phyloP scores from a whole-genome alignment of 2,888 invertebrate species.

The Podotricha telesiphe region DNA sequence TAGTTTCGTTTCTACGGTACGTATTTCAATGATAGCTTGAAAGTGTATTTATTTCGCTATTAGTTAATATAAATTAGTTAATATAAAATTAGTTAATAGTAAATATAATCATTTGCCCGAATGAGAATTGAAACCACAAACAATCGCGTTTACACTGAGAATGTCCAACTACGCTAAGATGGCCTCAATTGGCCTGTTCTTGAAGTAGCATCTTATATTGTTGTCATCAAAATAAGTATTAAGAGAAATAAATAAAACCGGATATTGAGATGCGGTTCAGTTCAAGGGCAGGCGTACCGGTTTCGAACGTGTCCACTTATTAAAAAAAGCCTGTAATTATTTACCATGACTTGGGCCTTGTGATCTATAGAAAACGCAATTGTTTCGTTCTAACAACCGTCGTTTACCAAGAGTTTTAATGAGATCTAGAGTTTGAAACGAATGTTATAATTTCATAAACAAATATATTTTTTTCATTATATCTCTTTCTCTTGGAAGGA shows the following conservation, averaged over 20 bases:
- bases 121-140: no score
- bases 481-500: no score
- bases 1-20: not conserved
- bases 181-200: no score
- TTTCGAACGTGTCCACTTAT: conserved; percentile 41
- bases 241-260: conserved; percentile 39
- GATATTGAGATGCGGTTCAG: conserved; percentile 45
- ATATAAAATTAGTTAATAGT: no score
- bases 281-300: conserved; percentile 52
- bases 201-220: not conserved
- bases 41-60: not conserved
- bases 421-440: no score
- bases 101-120: no score
- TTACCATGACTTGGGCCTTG: conserved; percentile 30
- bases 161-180: no score
- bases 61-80: no score
- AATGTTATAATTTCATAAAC: no score
- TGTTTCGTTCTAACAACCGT: not conserved
- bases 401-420: no score
- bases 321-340: conserved; percentile 40
- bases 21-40: not conserved
- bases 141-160: no score
- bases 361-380: conserved; percentile 25
- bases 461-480: no score
- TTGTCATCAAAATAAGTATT: conserved; percentile 15